These are phyloP conservation scores for Astyanax mexicanus DNA, from an alignment of 2,797 vertebrate species.

Conservation along the genomic window DNA sequence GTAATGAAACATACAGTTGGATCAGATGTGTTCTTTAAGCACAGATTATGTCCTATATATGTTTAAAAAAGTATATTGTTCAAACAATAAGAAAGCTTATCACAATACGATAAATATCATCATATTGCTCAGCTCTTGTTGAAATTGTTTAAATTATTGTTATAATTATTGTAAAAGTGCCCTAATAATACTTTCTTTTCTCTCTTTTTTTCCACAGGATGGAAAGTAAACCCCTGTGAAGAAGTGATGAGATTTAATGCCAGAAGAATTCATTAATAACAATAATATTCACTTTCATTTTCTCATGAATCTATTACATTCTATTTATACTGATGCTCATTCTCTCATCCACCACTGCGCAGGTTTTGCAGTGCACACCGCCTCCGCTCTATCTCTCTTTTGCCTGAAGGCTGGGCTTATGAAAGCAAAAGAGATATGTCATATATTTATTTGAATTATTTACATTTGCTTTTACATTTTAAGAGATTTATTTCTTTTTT, in stretches of 20 bases:
- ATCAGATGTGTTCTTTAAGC: too few relatives aligned
- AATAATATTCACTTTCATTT: background rate
- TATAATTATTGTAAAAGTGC: too few relatives aligned
- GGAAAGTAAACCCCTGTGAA: slow-evolving; percentile 1
- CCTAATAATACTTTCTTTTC: too few relatives aligned
- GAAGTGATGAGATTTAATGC: background rate
- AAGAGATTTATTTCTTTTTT: background rate
- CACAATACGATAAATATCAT: too few relatives aligned
- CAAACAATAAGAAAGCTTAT: too few relatives aligned
- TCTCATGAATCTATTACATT: background rate
- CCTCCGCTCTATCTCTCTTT: background rate
- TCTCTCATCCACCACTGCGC: slow-evolving; percentile 18
- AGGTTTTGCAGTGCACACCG: background rate
- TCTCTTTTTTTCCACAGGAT: slow-evolving; percentile 21
- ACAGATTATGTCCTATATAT: too few relatives aligned
- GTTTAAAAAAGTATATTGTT: too few relatives aligned
- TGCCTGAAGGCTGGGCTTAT: slow-evolving; percentile 43
- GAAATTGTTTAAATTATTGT: too few relatives aligned
- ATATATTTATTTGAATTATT: slow-evolving; percentile 40
- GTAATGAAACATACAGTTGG: too few relatives aligned
- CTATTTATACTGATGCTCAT: background rate
- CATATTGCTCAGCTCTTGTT: too few relatives aligned
- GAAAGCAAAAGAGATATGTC: slow-evolving; percentile 38
- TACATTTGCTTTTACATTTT: slow-evolving; percentile 18
- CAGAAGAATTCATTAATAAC: background rate